phyloP scores from a whole-genome alignment of 2,888 invertebrate genomes.

The Drosophila eohydei region DNA sequence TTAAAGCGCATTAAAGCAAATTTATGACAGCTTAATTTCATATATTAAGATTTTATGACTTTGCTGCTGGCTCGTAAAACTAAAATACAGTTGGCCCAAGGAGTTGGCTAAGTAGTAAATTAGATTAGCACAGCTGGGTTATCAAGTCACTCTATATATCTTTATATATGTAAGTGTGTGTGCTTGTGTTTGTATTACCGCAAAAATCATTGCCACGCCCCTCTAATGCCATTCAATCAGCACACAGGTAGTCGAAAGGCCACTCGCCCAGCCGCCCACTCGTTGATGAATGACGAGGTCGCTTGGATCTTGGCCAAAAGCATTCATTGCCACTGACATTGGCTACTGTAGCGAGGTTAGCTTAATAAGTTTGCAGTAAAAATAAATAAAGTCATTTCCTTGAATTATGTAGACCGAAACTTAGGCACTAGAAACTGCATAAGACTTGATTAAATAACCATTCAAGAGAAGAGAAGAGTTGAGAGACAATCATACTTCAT shows the following conservation, averaged over 20 bases:
- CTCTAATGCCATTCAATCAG: conserved; percentile 52
- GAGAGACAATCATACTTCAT: no score
- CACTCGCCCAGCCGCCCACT: conserved; percentile 55
- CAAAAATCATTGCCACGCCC: conserved; percentile 43
- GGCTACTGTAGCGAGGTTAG: conserved; percentile 35
- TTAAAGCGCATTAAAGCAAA: conserved; percentile 80
- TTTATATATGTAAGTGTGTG: background rate
- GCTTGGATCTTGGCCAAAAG: conserved; percentile 64
- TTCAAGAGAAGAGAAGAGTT: no score
- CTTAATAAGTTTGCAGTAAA: background rate
- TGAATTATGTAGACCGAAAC: background rate
- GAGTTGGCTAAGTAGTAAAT: conserved; percentile 34
- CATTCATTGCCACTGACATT: conserved; percentile 47
- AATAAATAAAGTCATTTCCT: background rate
- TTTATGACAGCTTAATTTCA: conserved; percentile 82
- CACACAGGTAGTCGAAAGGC: conserved; percentile 47
- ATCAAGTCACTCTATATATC: conserved; percentile 45
- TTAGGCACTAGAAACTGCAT: background rate
- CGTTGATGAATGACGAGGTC: conserved; percentile 59
- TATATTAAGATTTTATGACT: conserved; percentile 80
- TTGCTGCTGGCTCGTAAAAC: conserved; percentile 49
- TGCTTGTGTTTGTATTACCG: conserved; percentile 13
- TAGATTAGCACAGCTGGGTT: conserved; percentile 68
- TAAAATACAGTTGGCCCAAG: conserved; percentile 43
- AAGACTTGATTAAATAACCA: no score